A percentile compares a stretch with the other conserved stretches of the same genome.
Evolutionary conservation across 92 coral and sea anemone species (phyloP).

Genomic region (Pocillopora grandis): DNA sequence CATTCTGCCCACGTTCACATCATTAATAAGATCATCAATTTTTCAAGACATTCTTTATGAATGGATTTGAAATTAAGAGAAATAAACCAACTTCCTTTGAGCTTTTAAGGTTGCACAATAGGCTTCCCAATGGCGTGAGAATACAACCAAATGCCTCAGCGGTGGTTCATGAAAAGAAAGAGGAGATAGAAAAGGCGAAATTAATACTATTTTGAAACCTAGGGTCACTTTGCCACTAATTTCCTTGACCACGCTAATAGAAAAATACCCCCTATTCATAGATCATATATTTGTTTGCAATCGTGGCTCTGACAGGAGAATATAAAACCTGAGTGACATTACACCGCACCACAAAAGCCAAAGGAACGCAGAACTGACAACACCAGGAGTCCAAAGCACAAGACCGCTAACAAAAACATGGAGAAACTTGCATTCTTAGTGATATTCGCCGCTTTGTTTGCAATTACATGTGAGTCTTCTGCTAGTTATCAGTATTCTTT

Average conservation of each 20-base stretch:
- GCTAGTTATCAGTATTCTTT: neutral
- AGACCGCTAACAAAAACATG: conserved; percentile 32
- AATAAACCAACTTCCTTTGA: conserved; percentile 39
- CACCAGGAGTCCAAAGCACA: neutral
- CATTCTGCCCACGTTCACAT: conserved; percentile 21
- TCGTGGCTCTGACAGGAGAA: conserved; percentile 22
- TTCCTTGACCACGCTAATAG: conserved; percentile 58
- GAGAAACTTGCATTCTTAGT: conserved; percentile 34
- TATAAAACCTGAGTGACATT: conserved; percentile 29
- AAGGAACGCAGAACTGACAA: conserved; percentile 23
- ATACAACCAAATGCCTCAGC: conserved; percentile 44
- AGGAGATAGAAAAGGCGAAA: conserved; percentile 42
- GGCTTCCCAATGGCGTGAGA: conserved; percentile 36
- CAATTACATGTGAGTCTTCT: conserved; percentile 51
- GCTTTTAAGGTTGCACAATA: conserved; percentile 46
- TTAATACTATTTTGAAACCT: conserved; percentile 61
- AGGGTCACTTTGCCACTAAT: conserved; percentile 61
- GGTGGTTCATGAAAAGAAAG: conserved; percentile 41
- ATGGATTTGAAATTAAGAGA: conserved; percentile 37
- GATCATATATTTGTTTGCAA: conserved; percentile 39
- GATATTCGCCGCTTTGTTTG: conserved; percentile 50
- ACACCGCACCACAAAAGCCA: conserved; percentile 17
- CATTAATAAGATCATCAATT: conserved; percentile 47
- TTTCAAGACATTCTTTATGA: conserved; percentile 33
- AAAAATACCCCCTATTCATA: conserved; percentile 37